Evolutionary conservation across 2,113 vertebrate species (phyloP), one percentile per base, ranked within the genome.

Genomic region (Dunckerocampus dactyliophorus): DNA sequence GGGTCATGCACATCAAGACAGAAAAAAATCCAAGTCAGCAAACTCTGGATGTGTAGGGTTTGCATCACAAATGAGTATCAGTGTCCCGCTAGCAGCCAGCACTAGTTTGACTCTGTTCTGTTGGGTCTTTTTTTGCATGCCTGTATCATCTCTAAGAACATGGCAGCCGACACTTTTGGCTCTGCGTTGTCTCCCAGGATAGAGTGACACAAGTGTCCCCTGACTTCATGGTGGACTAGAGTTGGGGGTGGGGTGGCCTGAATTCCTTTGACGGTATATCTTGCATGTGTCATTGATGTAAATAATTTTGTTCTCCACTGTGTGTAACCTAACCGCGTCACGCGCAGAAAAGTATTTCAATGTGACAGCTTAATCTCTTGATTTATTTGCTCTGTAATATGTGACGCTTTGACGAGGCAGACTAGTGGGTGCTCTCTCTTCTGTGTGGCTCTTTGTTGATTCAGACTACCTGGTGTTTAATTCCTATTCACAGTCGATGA

Each of bases 1-100:
- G 75, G 74, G 76, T 76, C 76, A 78, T 71, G 69, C 47, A 17
- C 70, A 83, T 82, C 76, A 71, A 16, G 9, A 66, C 69, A 67
- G 66, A 43, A 72, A 28, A 85, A 77, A 82, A 81, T 77, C 65
- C 70, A 74, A 75, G 63, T 66, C 74, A 78, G 81, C 79, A 74
- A 83, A 59, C 54, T 58, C 52, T 22, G 45, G 14, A 43, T 69
- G 71, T 76, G 74, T 69, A 51, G 68, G 71, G 65, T 65, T 74
- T 58, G 28, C 53, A 47, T 67, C 66, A 70, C 71, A 71, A 65
- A 75, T 59, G 51, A 69, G 59, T 60, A 45, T 52, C 48, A 16
- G 11, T 1, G 19, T 50, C 72, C 73, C 46, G 67, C 75, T 76
- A 80, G 60, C 65, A 71, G 37, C 75, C 66, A 50, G 22, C 64